These are phyloP conservation scores for Cecidostiba fungosa DNA, from an alignment of 2,888 invertebrate genomes.

Conservation along the genomic window DNA sequence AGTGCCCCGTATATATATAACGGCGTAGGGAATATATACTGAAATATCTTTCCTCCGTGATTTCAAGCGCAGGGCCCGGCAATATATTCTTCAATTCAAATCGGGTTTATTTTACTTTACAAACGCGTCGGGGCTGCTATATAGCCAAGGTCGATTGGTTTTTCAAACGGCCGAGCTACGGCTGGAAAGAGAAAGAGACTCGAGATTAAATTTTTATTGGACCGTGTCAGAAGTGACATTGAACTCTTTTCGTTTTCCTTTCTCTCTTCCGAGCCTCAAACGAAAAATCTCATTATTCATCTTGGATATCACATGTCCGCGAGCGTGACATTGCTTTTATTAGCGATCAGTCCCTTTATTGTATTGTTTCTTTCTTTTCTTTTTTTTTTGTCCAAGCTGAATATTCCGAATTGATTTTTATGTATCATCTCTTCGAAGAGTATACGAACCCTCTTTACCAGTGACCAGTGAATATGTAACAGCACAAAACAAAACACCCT, in stretches of 20 bases:
- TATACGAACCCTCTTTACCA: neutral
- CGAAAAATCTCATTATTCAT: slow-evolving; percentile 51
- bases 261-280: neutral
- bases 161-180: slow-evolving; percentile 38
- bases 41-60: slow-evolving; percentile 3
- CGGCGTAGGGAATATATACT: no score
- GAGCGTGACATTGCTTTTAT: slow-evolving; percentile 43
- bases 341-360: slow-evolving; percentile 14
- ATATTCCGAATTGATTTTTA: neutral
- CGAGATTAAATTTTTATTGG: slow-evolving; percentile 58
- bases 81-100: slow-evolving; percentile 46
- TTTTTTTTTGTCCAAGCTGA: neutral
- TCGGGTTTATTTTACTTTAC: slow-evolving; percentile 57
- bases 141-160: slow-evolving; percentile 51
- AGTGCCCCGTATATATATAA: no score
- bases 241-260: slow-evolving; percentile 39
- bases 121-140: slow-evolving; percentile 35
- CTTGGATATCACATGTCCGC: slow-evolving; percentile 36
- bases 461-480: neutral
- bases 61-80: neutral
- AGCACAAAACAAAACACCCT: neutral
- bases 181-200: neutral
- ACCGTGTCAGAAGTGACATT: slow-evolving; percentile 55
- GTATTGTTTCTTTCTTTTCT: neutral
- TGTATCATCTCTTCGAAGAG: no score